Base-by-base conservation (phyloP, 2,797 vertebrate species). In the Carapus acus region DNA sequence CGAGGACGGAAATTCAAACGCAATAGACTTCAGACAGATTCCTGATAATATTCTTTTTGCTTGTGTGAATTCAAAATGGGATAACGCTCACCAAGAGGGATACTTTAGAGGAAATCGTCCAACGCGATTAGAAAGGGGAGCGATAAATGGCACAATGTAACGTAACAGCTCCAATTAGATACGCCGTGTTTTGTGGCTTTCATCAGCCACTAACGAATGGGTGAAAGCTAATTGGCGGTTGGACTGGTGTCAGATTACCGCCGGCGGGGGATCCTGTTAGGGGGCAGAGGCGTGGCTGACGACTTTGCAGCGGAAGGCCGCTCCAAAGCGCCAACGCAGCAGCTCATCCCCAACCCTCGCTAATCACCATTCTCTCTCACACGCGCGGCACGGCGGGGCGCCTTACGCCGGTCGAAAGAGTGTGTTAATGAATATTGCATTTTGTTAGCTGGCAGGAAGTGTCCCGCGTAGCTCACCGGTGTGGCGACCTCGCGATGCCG, bases 371-470 rank as follows among this genome's bases (percentile, higher is more conserved):
- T 65, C 55, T 69, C 46, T 65, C 31, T 48, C 43, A 73, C 45
- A 65, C 56, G 72, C 56, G 52, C 21, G 53, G 65, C 15, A 1
- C 62, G 56, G 51, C 60, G 67, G 67, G 77, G 59, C 24, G 39
- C 60, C 74, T 67, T 67, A 56, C 65, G 57, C 62, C 46, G 69
- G 65, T 69, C 54, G 43, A 54, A 65, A 6, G 39, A 62, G 67
- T 54, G 20, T 37, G 59, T 61, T 64, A 62, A 82, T 83, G 66
- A 77, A 76, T 77, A 59, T 60, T 63, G 54, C 45, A 66, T 69
- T 68, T 56, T 41, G 16, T 1, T 37, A 40, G 56, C 59, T 46
- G 56, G 24, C 41, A 62, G 54, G 42, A 44, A 23, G 61, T 52
- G 27, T 63, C 23, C 47, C 58, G 27, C 29, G 24, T 62, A 41